phyloP scores from a whole-genome alignment of 2,888 invertebrate genomes.

The Aphodius granarius region DNA sequence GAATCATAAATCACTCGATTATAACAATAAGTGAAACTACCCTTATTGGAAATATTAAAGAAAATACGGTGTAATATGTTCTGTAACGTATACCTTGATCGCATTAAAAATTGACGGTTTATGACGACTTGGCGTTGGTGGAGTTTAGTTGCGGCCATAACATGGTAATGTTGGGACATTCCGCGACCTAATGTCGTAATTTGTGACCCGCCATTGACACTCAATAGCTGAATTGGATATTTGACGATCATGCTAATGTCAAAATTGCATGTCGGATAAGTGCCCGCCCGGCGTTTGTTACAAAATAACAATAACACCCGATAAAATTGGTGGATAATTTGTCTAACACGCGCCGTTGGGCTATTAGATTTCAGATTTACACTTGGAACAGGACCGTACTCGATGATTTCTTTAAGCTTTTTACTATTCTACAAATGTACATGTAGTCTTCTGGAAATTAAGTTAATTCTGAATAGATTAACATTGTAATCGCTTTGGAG shows the following conservation, averaged over 20 bases:
- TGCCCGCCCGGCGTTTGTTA: constrained; percentile 27
- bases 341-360: not conserved
- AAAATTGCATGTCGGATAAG: constrained; percentile 41
- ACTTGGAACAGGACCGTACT: not conserved
- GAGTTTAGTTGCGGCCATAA: not conserved
- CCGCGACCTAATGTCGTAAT: not conserved
- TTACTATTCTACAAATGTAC: no score
- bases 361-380: not conserved
- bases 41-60: not conserved
- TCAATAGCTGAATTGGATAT: constrained; percentile 33
- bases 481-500: no score
- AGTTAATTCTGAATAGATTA: no score
- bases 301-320: constrained; percentile 35
- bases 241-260: constrained; percentile 40
- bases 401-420: not conserved
- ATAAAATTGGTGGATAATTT: constrained; percentile 37
- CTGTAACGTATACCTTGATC: not conserved
- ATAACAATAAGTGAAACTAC: not conserved
- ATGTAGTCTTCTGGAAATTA: no score
- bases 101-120: not conserved
- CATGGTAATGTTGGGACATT: not conserved
- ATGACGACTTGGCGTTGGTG: not conserved
- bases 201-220: constrained; percentile 36
- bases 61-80: not conserved
- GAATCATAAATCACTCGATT: not conserved